phyloP scores from a whole-genome alignment of 1,140 invertebrate genomes.

The Cydia pomonella region DNA sequence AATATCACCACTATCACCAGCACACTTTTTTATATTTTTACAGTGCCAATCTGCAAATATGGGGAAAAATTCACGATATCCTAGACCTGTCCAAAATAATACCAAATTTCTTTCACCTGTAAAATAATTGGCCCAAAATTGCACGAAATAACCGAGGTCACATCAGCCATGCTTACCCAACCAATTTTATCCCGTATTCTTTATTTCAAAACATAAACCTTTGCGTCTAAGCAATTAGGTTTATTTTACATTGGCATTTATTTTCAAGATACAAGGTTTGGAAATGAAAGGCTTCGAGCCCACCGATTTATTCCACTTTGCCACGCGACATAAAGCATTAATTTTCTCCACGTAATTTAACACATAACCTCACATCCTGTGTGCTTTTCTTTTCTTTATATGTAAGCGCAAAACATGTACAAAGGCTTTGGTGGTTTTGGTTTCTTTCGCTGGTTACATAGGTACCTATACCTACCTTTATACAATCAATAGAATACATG shows the following conservation, averaged over 20 bases:
- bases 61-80: background rate
- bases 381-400: background rate
- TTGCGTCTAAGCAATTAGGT: background rate
- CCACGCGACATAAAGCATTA: slow-evolving; percentile 22
- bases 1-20: no score
- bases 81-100: background rate
- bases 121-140: slow-evolving; percentile 8
- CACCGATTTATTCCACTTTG: slow-evolving; percentile 28
- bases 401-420: background rate
- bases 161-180: background rate
- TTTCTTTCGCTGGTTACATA: no score
- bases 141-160: slow-evolving; percentile 9
- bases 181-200: background rate
- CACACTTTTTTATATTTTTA: no score
- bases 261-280: background rate
- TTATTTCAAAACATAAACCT: background rate
- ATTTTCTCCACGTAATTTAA: slow-evolving; percentile 28
- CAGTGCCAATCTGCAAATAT: background rate
- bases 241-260: background rate
- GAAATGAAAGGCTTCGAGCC: background rate
- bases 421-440: background rate
- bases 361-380: slow-evolving; percentile 6
- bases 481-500: no score
- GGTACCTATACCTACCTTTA: no score
- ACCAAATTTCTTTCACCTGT: slow-evolving; percentile 1